These are phyloP conservation scores for Erebia ligea DNA, from an alignment of 2,888 invertebrate genomes.

Conservation along the genomic window DNA sequence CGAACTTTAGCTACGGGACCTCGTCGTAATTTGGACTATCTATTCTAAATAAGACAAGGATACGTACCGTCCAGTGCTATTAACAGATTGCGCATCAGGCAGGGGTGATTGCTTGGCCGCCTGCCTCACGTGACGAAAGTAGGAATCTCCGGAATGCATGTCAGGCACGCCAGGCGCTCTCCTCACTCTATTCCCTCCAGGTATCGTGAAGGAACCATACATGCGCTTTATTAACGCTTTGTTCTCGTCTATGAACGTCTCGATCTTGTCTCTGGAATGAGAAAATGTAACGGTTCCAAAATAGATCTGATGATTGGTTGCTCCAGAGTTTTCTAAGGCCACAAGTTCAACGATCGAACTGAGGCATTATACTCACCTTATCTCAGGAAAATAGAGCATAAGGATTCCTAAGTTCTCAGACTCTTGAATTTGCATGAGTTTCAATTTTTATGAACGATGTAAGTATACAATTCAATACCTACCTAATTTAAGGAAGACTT, in stretches of 20 bases:
- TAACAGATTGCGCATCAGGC: slow-evolving; percentile 71
- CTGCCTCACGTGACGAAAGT: slow-evolving; percentile 74
- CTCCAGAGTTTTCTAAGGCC: too few relatives aligned
- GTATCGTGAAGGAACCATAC: slow-evolving; percentile 93
- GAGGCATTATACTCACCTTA: too few relatives aligned
- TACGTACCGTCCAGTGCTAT: slow-evolving; percentile 71
- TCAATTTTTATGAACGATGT: neutral
- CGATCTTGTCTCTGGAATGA: slow-evolving; percentile 91
- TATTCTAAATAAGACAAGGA: neutral
- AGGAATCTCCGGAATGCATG: slow-evolving; percentile 69
- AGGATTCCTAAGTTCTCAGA: too few relatives aligned
- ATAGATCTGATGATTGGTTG: too few relatives aligned
- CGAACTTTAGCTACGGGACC: too few relatives aligned
- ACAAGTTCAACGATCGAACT: too few relatives aligned
- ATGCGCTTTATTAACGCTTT: slow-evolving; percentile 96
- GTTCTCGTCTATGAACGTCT: slow-evolving; percentile 96
- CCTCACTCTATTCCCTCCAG: slow-evolving; percentile 69
- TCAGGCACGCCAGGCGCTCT: slow-evolving; percentile 83
- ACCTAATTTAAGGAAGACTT: too few relatives aligned
- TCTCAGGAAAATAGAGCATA: too few relatives aligned
- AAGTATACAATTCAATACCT: too few relatives aligned
- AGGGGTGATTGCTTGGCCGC: slow-evolving; percentile 59
- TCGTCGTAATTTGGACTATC: too few relatives aligned
- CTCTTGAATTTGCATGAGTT: too few relatives aligned
- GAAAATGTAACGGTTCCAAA: neutral